Percentiles rank a stretch among this genome's conserved stretches.
Conservation (phyloP, 2,113 vertebrate genomes). For the Andinoacara biseriatus region DNA sequence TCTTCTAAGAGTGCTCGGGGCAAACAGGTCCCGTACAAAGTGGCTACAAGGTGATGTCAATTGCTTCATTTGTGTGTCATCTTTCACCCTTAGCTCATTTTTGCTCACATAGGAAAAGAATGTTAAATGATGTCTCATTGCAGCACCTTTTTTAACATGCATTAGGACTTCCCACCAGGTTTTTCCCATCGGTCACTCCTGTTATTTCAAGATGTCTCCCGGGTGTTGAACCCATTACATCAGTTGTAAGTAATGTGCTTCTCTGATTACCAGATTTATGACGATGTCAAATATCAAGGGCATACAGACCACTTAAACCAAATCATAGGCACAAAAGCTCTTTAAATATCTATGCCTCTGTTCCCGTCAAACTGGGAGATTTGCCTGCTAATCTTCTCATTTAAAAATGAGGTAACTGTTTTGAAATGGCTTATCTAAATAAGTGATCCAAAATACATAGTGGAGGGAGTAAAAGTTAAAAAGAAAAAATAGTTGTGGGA, state of each 20-base stretch:
- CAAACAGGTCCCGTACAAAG: conserved; percentile 31
- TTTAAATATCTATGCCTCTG: conserved; percentile 69
- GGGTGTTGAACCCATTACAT: conserved; percentile 58
- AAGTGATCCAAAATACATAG: conserved; percentile 18
- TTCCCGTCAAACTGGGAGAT: conserved; percentile 61
- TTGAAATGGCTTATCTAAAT: conserved; percentile 42
- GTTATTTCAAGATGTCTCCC: conserved; percentile 60
- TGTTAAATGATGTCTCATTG: conserved; percentile 51
- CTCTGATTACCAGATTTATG: conserved; percentile 77
- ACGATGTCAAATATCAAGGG: conserved; percentile 82
- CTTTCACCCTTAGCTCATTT: conserved; percentile 10
- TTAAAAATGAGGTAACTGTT: conserved; percentile 52
- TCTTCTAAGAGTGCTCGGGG: conserved; percentile 38
- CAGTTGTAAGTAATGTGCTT: conserved; percentile 51
- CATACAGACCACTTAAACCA: conserved; percentile 76
- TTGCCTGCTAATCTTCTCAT: conserved; percentile 58
- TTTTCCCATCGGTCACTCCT: conserved; percentile 22
- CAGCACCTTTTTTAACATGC: conserved; percentile 47
- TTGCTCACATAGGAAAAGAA: conserved; percentile 36
- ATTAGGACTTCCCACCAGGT: conserved; percentile 9
- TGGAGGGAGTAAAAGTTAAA: background rate
- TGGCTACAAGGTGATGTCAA: conserved; percentile 69
- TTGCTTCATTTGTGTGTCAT: conserved; percentile 50
- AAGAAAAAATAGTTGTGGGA: conserved; percentile 21
- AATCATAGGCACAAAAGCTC: conserved; percentile 79